Evolutionary conservation across 2,113 vertebrate species (phyloP), one percentile per base, ranked within the genome.

Genomic region (Platichthys stellatus): DNA sequence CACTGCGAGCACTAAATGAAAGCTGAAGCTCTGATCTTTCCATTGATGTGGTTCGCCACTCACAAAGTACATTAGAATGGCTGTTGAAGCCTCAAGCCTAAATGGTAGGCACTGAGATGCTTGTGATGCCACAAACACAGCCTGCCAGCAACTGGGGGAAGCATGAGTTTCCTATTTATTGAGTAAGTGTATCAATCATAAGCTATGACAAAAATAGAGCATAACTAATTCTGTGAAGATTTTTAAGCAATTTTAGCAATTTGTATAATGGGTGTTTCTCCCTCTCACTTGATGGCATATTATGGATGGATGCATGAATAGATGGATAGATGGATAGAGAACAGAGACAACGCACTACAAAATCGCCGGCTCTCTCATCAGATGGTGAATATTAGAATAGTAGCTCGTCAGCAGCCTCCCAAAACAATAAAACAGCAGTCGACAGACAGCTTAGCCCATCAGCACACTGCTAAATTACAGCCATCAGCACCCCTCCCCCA

Each of bases 381-480:
- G 78, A 88, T 81, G 75, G 69, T n/a, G 69, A 57, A 74, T 83
- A 87, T 87, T 88, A 85, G 72, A 88, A 89, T 84, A 86, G 80
- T 68, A 85, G 63, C 85, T 83, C 72, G 81, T 93, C 89, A 89
- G 88, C 88, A 89, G 79, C 81, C 80, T 87, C 88, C 81, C 63
- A 65, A 84, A 83, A 89, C 87, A 89, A 89, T 89, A 91, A 91
- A 88, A 86, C 89, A 93, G 89, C 90, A 88, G 87, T 88, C 83
- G 62, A 86, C 78, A 89, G 86, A 93, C 88, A 92, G 78, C 83
- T 90, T 83, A 89, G 86, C 84, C 89, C 85, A 88, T 91, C 91
- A 92, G 88, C 84, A 87, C 88, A 88, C 90, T 86, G 87, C 86
- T 91, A 90, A 93, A 92, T 90, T 91, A 89, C 87, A 91, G 88